Evolutionary conservation across 2,888 invertebrate species (phyloP), one percentile per base, ranked within the genome.

Genomic region (Anodontia alba): DNA sequence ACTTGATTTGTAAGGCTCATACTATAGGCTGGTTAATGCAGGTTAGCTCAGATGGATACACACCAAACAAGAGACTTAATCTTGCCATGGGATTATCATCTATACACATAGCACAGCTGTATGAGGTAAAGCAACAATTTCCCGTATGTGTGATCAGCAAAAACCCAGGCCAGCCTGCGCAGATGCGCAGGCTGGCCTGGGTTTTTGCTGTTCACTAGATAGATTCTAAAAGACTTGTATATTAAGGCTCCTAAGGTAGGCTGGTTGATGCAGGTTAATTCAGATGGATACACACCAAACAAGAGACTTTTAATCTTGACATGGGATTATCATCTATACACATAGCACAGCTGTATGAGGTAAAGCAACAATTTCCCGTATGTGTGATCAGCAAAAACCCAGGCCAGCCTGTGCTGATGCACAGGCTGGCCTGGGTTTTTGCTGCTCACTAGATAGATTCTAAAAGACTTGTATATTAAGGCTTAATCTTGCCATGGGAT

Each of bases 261-360:
- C 43, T 83, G 85, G 82, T 76, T 90, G 36, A 91, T 88, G 81
- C 93, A 92, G 76, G 92, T 92, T 10, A 90, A 87, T 26, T 86
- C 90, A n/a, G 93, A 92, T 76, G 92, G 92, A 3, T 91, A 91
- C 70, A 78, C 91, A 17, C 88, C 91, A 5, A 92, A 91, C 79
- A 81, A 80, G 72, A 78, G 92, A 73, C 82, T 92, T 38, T 31
- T n/a, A 92, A 92, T 73, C 83, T 93, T 42, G 92, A 92, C 46
- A 92, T 93, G 92, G 93, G 93, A 7, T 87, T 93, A 57, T 90
- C 93, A 23, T 86, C 92, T n/a, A 84, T 92, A 81, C 92, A 93
- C 75, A 90, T 92, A 49, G 91, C 92, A 31, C 93, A 93, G 78
- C 72, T 87, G 69, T 87, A 91, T 73, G 91, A 91, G 88, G 91